These are phyloP conservation scores for Eupeodes luniger DNA, from an alignment of 2,888 invertebrate species.

Conservation along the genomic window DNA sequence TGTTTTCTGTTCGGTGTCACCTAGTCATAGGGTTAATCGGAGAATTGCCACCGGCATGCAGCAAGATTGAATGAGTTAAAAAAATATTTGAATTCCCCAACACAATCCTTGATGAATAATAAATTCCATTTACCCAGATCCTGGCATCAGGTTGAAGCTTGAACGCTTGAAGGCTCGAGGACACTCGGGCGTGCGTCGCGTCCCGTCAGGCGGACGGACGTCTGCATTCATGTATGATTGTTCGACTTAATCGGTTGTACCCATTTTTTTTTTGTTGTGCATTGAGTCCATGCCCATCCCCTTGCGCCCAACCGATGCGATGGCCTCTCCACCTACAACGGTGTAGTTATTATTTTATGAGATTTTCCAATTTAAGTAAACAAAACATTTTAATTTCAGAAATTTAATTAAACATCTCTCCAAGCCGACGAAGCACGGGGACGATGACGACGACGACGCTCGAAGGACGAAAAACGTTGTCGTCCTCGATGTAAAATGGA, in stretches of 20 bases:
- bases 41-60: slow-evolving; percentile 67
- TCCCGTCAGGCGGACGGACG: neutral
- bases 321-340: slow-evolving; percentile 41
- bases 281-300: neutral
- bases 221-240: slow-evolving; percentile 63
- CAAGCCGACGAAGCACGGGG: slow-evolving; percentile 16
- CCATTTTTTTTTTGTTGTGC: slow-evolving; percentile 34
- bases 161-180: slow-evolving; percentile 27
- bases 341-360: slow-evolving; percentile 77
- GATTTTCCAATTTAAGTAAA: slow-evolving; percentile 84
- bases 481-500: slow-evolving; percentile 59
- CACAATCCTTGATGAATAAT: slow-evolving; percentile 74
- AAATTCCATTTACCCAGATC: slow-evolving; percentile 74
- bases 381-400: slow-evolving; percentile 85
- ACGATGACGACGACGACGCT: neutral
- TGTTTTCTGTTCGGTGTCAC: slow-evolving; percentile 51
- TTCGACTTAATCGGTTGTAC: slow-evolving; percentile 73
- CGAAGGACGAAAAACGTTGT: neutral
- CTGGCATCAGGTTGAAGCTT: slow-evolving; percentile 41
- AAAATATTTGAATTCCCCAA: slow-evolving; percentile 37
- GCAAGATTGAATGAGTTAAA: slow-evolving; percentile 25
- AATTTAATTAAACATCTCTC: slow-evolving; percentile 84
- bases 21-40: slow-evolving; percentile 73
- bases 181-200: slow-evolving; percentile 50
- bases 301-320: neutral